Conservation (phyloP, 2,888 invertebrate genomes). For the Epicampocera succincta region DNA sequence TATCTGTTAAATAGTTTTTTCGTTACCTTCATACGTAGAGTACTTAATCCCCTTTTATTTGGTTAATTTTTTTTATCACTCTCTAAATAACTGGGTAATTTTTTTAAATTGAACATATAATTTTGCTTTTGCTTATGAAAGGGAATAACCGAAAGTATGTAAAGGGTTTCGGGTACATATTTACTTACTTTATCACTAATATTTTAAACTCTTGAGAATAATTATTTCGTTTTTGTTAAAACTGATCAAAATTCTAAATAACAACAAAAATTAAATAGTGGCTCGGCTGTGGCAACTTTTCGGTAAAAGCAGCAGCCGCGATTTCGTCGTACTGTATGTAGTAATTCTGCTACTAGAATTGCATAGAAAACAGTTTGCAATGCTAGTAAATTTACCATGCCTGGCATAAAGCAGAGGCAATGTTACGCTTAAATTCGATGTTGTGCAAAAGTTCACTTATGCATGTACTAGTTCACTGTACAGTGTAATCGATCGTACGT, state of each 20-base stretch:
- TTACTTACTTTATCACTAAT: constrained; percentile 36
- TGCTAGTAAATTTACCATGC: too few relatives aligned
- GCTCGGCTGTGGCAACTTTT: too few relatives aligned
- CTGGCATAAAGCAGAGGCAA: too few relatives aligned
- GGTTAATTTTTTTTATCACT: background rate
- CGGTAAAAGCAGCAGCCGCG: too few relatives aligned
- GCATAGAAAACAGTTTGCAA: too few relatives aligned
- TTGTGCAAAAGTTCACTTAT: too few relatives aligned
- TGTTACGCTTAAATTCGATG: too few relatives aligned
- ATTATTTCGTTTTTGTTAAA: background rate
- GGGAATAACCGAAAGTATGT: background rate
- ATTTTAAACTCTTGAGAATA: background rate
- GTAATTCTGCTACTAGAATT: too few relatives aligned
- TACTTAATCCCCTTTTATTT: constrained; percentile 11
- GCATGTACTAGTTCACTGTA: too few relatives aligned
- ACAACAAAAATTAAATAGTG: too few relatives aligned
- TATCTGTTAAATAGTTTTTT: background rate
- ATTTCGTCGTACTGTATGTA: too few relatives aligned
- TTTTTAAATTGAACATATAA: constrained; percentile 1
- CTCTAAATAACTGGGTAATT: constrained; percentile 23
- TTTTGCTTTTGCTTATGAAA: constrained; percentile 17
- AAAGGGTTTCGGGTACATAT: constrained; percentile 21
- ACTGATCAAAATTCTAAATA: background rate
- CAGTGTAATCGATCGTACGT: too few relatives aligned
- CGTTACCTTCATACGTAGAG: constrained; percentile 5